phyloP scores from a whole-genome alignment of 2,113 vertebrate genomes.

The Formicarius rufipectus region DNA sequence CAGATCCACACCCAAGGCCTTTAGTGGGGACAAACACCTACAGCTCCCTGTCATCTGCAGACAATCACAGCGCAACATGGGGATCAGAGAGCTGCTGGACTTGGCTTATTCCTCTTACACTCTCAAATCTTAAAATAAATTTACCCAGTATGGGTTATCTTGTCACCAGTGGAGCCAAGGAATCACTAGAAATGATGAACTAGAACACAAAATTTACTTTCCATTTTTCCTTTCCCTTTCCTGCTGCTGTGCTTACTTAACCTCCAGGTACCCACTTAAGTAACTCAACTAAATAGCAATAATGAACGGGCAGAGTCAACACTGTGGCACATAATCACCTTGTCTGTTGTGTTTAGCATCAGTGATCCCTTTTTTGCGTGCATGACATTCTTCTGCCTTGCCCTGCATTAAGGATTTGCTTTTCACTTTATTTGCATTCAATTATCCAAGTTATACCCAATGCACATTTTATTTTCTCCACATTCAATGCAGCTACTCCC shows the following conservation, averaged over 20 bases:
- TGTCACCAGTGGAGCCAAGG: background rate
- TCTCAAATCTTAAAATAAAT: background rate
- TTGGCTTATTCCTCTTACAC: background rate
- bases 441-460: background rate
- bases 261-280: constrained; percentile 66
- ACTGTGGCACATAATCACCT: constrained; percentile 64
- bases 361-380: constrained; percentile 54
- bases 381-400: constrained; percentile 45
- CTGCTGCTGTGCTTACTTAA: constrained; percentile 65
- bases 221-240: background rate
- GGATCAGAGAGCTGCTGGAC: background rate
- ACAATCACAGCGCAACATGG: fast-evolving
- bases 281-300: constrained; percentile 72
- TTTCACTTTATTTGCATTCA: constrained; percentile 38
- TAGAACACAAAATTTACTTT: constrained; percentile 15
- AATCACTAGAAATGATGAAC: background rate
- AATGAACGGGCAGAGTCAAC: constrained; percentile 70
- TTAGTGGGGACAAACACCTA: background rate
- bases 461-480: background rate
- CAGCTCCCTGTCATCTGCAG: background rate
- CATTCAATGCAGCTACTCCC: fast-evolving
- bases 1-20: background rate
- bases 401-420: background rate
- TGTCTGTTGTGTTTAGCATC: constrained; percentile 71
- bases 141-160: background rate